Conservation (phyloP, 1,140 invertebrate species). For the Trigoniulus corallinus region DNA sequence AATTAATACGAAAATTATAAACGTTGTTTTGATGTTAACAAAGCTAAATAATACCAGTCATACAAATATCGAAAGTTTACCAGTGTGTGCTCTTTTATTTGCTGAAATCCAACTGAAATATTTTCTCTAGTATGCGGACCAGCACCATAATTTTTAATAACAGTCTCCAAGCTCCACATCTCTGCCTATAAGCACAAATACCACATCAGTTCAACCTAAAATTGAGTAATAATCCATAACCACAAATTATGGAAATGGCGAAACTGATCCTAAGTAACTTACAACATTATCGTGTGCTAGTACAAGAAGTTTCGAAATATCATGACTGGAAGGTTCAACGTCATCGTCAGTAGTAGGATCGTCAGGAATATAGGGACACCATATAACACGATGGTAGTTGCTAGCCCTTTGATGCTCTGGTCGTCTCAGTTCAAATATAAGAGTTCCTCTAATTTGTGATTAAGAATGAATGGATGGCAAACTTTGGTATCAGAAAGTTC, state of each 20-base stretch:
- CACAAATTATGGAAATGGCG: not conserved
- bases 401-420: conserved; percentile 21
- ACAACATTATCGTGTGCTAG: conserved; percentile 55
- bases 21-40: not conserved
- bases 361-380: conserved; percentile 78
- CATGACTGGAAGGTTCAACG: conserved; percentile 35
- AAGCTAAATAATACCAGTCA: not conserved
- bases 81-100: conserved; percentile 42
- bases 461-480: too few species aligned
- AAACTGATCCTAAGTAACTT: conserved; percentile 22
- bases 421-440: conserved; percentile 33
- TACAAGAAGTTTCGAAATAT: conserved; percentile 59
- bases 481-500: not conserved
- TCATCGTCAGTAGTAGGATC: conserved; percentile 27
- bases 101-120: conserved; percentile 38
- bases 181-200: conserved; percentile 31
- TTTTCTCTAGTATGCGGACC: conserved; percentile 30
- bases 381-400: conserved; percentile 49
- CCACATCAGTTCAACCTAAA: not conserved
- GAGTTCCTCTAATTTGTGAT: too few species aligned
- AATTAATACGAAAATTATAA: conserved; percentile 1
- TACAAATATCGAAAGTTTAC: conserved; percentile 11
- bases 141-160: conserved; percentile 31
- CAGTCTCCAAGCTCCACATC: conserved; percentile 40
- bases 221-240: not conserved